Evolutionary conservation across 2,797 vertebrate genomes (phyloP).

Genomic region (Sebastolobus alascanus): DNA sequence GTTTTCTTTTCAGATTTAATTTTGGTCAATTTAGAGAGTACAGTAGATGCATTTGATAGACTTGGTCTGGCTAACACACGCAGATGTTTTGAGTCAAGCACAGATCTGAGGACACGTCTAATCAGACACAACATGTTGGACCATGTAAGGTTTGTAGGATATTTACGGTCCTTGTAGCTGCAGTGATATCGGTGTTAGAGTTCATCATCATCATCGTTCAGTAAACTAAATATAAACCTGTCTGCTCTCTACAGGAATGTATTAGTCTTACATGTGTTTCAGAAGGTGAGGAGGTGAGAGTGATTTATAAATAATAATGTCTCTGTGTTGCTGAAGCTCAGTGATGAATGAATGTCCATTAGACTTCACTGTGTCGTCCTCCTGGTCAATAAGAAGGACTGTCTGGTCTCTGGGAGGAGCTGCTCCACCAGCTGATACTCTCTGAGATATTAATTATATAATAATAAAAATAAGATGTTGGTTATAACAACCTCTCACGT

Average conservation of each 20-base stretch:
- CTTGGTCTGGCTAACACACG: background rate
- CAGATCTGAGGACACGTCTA: background rate
- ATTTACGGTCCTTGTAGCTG: too few species aligned
- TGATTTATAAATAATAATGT: slow-evolving; percentile 3
- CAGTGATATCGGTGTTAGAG: too few species aligned
- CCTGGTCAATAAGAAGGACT: background rate
- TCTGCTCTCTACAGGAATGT: background rate
- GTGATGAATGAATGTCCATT: slow-evolving; percentile 35
- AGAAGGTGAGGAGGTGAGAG: background rate
- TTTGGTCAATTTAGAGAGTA: too few species aligned
- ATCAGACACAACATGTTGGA: background rate
- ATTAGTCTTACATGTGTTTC: background rate
- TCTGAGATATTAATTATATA: slow-evolving; percentile 21
- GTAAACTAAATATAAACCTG: background rate
- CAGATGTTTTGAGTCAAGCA: background rate
- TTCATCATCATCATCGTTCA: too few species aligned
- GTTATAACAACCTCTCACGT: background rate
- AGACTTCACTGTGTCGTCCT: slow-evolving; percentile 14
- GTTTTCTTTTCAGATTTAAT: too few species aligned
- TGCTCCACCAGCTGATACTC: slow-evolving; percentile 9
- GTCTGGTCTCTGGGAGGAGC: slow-evolving; percentile 1
- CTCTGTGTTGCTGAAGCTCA: background rate
- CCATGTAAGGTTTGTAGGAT: too few species aligned
- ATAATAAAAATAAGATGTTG: slow-evolving; percentile 1
- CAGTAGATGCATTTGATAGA: background rate